phyloP scores from a whole-genome alignment of 2,113 vertebrate species.

The Spea bombifrons region DNA sequence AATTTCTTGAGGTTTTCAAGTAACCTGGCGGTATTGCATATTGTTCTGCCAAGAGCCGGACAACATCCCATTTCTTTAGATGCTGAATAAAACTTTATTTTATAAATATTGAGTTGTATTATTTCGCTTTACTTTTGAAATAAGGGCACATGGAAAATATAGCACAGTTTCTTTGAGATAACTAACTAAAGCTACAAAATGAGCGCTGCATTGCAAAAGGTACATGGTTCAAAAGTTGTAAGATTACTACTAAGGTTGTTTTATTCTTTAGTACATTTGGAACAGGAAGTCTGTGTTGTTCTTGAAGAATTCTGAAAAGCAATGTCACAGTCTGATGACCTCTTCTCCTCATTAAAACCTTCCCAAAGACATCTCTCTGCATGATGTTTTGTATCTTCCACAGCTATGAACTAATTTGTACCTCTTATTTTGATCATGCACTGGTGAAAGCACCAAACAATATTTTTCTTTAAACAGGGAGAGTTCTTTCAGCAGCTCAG shows the following conservation, averaged over 20 bases:
- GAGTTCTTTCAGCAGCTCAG: conserved; percentile 81
- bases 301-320: conserved; percentile 86
- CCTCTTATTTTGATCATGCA: conserved; percentile 92
- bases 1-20: conserved; percentile 46
- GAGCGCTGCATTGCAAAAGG: conserved; percentile 77
- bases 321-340: conserved; percentile 90
- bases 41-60: conserved; percentile 73
- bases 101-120: conserved; percentile 78
- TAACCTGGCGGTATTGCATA: conserved; percentile 48
- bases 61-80: conserved; percentile 77
- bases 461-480: conserved; percentile 83
- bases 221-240: conserved; percentile 80
- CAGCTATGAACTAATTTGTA: conserved; percentile 85
- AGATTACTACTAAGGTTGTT: conserved; percentile 85
- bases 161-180: conserved; percentile 75
- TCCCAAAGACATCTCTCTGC: conserved; percentile 90
- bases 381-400: conserved; percentile 85
- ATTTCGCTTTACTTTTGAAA: conserved; percentile 78
- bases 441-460: conserved; percentile 83
- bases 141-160: conserved; percentile 79
- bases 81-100: conserved; percentile 81
- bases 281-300: conserved; percentile 88
- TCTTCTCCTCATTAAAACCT: conserved; percentile 95
- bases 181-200: conserved; percentile 81
- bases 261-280: conserved; percentile 82